phyloP scores from a whole-genome alignment of 1,140 invertebrate genomes.

The Arctopsyche grandis region DNA sequence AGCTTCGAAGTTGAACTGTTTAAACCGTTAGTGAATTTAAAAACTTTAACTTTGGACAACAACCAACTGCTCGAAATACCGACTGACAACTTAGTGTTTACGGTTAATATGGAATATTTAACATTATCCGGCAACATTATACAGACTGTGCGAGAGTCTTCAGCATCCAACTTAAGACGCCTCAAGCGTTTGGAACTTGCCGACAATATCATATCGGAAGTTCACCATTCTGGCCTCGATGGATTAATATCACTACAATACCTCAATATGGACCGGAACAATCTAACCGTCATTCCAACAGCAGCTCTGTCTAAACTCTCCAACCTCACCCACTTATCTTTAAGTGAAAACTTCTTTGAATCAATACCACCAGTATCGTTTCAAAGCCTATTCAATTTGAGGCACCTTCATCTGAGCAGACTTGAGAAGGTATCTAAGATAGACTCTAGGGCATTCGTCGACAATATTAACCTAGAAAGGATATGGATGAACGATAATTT shows the following conservation, averaged over 20 bases:
- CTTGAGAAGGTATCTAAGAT: conserved; percentile 73
- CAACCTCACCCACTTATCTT: conserved; percentile 76
- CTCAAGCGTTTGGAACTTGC: conserved; percentile 73
- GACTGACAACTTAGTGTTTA: conserved; percentile 71
- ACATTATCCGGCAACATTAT: conserved; percentile 80
- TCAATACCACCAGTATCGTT: conserved; percentile 78
- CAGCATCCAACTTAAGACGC: conserved; percentile 75
- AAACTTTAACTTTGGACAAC: conserved; percentile 74
- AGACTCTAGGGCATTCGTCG: conserved; percentile 80
- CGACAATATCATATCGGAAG: conserved; percentile 77
- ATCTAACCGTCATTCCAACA: conserved; percentile 81
- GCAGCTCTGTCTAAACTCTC: conserved; percentile 77
- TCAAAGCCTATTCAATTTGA: conserved; percentile 81
- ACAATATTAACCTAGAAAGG: conserved; percentile 83
- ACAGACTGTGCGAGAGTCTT: conserved; percentile 72
- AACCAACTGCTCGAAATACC: conserved; percentile 84
- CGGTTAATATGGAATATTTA: conserved; percentile 72
- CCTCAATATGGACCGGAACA: conserved; percentile 84
- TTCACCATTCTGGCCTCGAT: conserved; percentile 75
- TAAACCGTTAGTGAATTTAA: conserved; percentile 74
- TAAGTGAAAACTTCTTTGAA: conserved; percentile 80
- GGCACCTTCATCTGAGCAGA: conserved; percentile 76
- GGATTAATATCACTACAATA: conserved; percentile 74
- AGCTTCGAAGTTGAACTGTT: conserved; percentile 77
- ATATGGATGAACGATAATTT: conserved; percentile 82